Evolutionary conservation across 1,140 invertebrate species (phyloP).

Genomic region (Lepidurus apus): DNA sequence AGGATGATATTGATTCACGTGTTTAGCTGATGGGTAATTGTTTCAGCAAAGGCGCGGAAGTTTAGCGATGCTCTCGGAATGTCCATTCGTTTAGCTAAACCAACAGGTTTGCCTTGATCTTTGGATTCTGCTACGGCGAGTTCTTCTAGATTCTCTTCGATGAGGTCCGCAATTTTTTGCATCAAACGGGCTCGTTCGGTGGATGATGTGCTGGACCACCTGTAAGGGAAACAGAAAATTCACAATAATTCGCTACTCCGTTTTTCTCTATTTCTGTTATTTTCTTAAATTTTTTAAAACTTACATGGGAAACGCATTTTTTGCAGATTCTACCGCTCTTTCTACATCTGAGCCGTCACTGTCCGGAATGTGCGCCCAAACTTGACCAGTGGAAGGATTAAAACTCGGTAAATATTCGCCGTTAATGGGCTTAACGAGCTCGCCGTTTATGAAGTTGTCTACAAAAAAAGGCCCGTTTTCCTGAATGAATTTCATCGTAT

Average conservation of each 20-base stretch:
- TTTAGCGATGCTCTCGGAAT: constrained; percentile 55
- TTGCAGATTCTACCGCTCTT: constrained; percentile 46
- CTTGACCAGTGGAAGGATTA: constrained; percentile 51
- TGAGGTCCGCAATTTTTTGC: constrained; percentile 50
- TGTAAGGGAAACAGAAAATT: constrained; percentile 36
- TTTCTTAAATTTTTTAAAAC: not conserved
- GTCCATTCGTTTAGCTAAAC: constrained; percentile 50
- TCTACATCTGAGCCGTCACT: constrained; percentile 43
- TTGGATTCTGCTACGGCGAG: constrained; percentile 53
- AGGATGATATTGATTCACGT: constrained; percentile 37
- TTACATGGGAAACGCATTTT: constrained; percentile 42
- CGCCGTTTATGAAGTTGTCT: constrained; percentile 50
- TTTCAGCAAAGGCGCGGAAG: constrained; percentile 54
- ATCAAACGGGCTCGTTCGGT: constrained; percentile 43
- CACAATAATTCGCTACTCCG: not conserved
- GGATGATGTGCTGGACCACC: constrained; percentile 44
- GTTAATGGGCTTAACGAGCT: constrained; percentile 41
- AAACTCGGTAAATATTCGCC: constrained; percentile 46
- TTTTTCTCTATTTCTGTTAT: no score
- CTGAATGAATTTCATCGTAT: not conserved
- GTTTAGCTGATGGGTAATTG: constrained; percentile 43
- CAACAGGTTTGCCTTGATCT: constrained; percentile 57
- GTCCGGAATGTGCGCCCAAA: constrained; percentile 50
- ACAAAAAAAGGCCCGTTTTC: constrained; percentile 31
- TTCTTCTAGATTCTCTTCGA: constrained; percentile 50